Percentiles rank a stretch among this genome's conserved stretches.
Conservation (phyloP, 2,797 vertebrate species). For the Sebastes aleutianus region DNA sequence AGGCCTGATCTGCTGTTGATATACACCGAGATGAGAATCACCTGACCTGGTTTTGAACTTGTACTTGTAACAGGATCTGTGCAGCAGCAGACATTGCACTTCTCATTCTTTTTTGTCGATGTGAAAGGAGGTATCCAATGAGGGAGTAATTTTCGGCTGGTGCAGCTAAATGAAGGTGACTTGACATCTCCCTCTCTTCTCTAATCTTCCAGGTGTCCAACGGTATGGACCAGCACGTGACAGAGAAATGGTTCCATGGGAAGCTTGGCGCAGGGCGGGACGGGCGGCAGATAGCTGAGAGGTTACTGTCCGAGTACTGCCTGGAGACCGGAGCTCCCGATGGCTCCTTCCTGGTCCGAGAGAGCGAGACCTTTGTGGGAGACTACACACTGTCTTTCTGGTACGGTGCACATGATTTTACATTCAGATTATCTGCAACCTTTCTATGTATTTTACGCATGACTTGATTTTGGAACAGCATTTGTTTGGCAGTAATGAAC, state of each 20-base stretch:
- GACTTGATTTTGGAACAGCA: background rate
- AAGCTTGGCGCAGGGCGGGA: constrained; percentile 95
- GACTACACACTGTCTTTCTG: constrained; percentile 99
- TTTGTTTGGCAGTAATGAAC: background rate
- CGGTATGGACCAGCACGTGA: constrained; percentile 93
- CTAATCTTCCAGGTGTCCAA: constrained; percentile 82
- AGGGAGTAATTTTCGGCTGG: background rate
- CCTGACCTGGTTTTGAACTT: background rate
- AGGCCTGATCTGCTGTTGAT: background rate
- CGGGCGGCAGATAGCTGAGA: constrained; percentile 94
- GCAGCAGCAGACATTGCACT: background rate
- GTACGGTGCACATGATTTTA: constrained; percentile 67
- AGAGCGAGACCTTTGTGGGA: constrained; percentile 98
- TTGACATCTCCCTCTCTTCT: background rate
- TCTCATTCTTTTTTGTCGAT: background rate
- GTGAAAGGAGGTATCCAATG: background rate
- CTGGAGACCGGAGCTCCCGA: constrained; percentile 94
- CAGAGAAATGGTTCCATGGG: constrained; percentile 98
- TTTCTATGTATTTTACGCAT: background rate
- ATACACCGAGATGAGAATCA: background rate
- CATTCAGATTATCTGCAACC: background rate
- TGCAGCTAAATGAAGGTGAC: background rate
- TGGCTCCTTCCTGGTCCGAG: constrained; percentile 96
- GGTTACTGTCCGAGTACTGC: constrained; percentile 95
- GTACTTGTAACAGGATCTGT: background rate